Percentiles rank a stretch among this genome's conserved stretches.
phyloP scores from a whole-genome alignment of 2,888 invertebrate species.

The Malthinus flaveolus region DNA sequence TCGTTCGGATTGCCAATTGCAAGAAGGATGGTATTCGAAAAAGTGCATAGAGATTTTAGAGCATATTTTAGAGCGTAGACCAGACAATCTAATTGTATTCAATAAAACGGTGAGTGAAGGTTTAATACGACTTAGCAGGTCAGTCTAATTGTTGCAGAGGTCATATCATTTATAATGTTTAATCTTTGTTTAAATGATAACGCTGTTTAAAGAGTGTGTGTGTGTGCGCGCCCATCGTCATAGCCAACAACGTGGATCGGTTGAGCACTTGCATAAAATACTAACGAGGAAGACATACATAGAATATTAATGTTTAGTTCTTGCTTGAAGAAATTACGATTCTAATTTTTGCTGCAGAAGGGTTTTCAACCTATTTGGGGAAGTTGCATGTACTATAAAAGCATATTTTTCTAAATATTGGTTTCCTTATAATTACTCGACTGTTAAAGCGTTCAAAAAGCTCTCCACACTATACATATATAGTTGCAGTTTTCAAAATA shows the following conservation, averaged over 20 bases:
- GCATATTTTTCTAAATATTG: too few species aligned
- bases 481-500: too few species aligned
- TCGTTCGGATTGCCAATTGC: slow-evolving; percentile 8
- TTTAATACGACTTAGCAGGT: slow-evolving; percentile 52
- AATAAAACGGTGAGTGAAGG: slow-evolving; percentile 51
- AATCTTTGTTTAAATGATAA: slow-evolving; percentile 54
- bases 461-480: too few species aligned
- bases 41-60: slow-evolving; percentile 37
- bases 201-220: slow-evolving; percentile 48
- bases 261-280: slow-evolving; percentile 23
- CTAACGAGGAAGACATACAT: not conserved
- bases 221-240: slow-evolving; percentile 40
- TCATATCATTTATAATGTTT: slow-evolving; percentile 56
- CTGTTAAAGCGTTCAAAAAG: too few species aligned
- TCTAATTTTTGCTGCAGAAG: too few species aligned
- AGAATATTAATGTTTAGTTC: too few species aligned
- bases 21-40: slow-evolving; percentile 12
- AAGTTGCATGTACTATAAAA: too few species aligned
- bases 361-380: too few species aligned
- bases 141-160: slow-evolving; percentile 56
- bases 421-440: too few species aligned
- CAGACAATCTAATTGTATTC: slow-evolving; percentile 51
- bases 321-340: too few species aligned
- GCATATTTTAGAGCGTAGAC: slow-evolving; percentile 39
- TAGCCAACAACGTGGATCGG: slow-evolving; percentile 24